A percentile compares a stretch with the other conserved stretches of the same genome.
phyloP scores from a whole-genome alignment of 2,797 vertebrate genomes.

The Pitangus sulphuratus region DNA sequence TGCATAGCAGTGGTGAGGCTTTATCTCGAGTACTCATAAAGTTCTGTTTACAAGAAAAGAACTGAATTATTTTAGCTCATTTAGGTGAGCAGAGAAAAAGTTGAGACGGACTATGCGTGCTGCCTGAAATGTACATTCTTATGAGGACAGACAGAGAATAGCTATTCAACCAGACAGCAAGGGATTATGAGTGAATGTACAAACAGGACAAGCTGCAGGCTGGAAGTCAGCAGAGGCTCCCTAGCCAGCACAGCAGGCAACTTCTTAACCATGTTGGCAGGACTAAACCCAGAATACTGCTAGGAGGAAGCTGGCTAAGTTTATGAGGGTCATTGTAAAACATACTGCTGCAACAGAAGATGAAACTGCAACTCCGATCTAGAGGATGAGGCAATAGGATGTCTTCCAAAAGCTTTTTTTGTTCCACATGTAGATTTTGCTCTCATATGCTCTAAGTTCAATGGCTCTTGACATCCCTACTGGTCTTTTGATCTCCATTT shows the following conservation, averaged over 20 bases:
- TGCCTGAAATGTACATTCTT: neutral
- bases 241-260: fast-evolving
- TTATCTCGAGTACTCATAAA: slow-evolving; percentile 5
- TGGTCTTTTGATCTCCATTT: neutral
- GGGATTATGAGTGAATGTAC: neutral
- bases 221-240: neutral
- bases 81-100: slow-evolving; percentile 22
- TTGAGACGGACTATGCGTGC: neutral
- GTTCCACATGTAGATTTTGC: neutral
- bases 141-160: neutral
- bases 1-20: neutral
- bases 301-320: neutral
- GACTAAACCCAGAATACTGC: neutral
- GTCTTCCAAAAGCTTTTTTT: neutral
- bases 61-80: neutral
- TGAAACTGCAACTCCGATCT: neutral
- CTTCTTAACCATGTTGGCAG: neutral
- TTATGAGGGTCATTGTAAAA: neutral
- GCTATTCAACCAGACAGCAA: neutral
- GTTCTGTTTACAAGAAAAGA: slow-evolving; percentile 27
- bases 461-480: neutral
- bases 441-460: neutral
- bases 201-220: neutral
- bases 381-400: neutral
- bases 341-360: neutral